phyloP scores from a whole-genome alignment of 2,888 invertebrate genomes.

The Abrostola triplasia region DNA sequence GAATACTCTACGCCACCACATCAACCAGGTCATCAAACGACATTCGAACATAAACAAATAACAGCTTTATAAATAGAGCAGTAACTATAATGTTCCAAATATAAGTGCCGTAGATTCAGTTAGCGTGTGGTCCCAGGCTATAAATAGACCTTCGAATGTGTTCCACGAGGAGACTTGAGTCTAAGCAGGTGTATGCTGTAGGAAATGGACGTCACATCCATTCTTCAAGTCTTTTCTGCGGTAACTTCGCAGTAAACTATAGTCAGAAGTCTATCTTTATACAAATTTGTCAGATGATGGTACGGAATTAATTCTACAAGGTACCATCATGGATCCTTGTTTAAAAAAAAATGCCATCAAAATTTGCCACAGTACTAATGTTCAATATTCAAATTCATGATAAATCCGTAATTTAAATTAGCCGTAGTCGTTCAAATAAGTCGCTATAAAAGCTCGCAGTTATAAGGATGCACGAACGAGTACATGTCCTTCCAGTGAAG shows the following conservation, averaged over 20 bases:
- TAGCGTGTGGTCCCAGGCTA: constrained; percentile 4
- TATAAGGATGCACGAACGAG: constrained; percentile 1
- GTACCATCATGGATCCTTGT: too few species aligned
- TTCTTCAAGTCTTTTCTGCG: background rate
- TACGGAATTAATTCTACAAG: too few species aligned
- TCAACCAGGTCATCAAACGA: constrained; percentile 5
- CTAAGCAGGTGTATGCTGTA: background rate
- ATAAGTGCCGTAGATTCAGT: constrained; percentile 6
- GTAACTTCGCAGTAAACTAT: too few species aligned
- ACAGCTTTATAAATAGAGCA: background rate
- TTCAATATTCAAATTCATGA: too few species aligned
- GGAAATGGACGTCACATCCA: background rate
- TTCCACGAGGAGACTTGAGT: background rate
- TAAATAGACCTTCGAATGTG: background rate
- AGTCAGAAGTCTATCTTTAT: too few species aligned
- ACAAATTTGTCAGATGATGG: too few species aligned
- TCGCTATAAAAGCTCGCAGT: background rate
- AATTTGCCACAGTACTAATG: too few species aligned
- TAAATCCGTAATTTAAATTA: background rate
- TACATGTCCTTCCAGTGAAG: background rate
- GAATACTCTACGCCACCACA: background rate
- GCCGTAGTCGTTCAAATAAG: background rate
- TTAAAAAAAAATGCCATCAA: too few species aligned
- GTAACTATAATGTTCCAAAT: constrained; percentile 4
- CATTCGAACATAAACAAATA: constrained; percentile 11